A percentile compares a stretch with the other conserved stretches of the same genome.
Conservation (phyloP, 2,113 vertebrate species). For the Corythornis madagascariensis region DNA sequence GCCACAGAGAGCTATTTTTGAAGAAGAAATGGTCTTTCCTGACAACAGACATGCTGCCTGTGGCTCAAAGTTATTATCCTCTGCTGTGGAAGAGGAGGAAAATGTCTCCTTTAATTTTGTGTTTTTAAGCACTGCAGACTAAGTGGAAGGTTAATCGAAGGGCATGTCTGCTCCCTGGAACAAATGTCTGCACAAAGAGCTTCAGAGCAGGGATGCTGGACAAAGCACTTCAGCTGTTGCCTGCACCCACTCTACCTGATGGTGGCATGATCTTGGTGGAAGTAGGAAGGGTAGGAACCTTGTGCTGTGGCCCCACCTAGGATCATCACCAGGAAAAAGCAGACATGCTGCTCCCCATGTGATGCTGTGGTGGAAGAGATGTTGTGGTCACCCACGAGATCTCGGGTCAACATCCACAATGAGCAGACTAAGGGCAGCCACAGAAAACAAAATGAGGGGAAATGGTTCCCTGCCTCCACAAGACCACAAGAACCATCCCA, state of each 20-base stretch:
- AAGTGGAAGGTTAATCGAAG: background rate
- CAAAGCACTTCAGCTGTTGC: background rate
- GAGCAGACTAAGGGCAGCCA: background rate
- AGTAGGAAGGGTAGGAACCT: rapidly evolving
- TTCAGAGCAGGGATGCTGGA: background rate
- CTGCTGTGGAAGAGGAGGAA: background rate
- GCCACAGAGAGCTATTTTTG: background rate
- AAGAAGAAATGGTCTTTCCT: background rate
- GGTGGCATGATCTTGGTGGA: background rate
- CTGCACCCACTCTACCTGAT: background rate
- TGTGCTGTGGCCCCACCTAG: background rate
- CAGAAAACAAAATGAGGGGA: background rate
- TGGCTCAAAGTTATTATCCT: background rate
- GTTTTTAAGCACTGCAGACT: background rate
- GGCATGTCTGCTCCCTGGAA: background rate
- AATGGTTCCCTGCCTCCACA: background rate
- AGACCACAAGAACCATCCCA: background rate
- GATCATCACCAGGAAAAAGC: background rate
- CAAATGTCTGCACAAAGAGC: background rate
- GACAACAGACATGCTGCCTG: background rate
- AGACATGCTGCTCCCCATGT: rapidly evolving
- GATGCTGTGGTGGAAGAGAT: background rate
- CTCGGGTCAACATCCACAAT: background rate
- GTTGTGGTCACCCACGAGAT: background rate
- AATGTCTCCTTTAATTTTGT: background rate